These are phyloP conservation scores for Thymelicus acteon DNA, from an alignment of 2,888 invertebrate species.

Conservation along the genomic window DNA sequence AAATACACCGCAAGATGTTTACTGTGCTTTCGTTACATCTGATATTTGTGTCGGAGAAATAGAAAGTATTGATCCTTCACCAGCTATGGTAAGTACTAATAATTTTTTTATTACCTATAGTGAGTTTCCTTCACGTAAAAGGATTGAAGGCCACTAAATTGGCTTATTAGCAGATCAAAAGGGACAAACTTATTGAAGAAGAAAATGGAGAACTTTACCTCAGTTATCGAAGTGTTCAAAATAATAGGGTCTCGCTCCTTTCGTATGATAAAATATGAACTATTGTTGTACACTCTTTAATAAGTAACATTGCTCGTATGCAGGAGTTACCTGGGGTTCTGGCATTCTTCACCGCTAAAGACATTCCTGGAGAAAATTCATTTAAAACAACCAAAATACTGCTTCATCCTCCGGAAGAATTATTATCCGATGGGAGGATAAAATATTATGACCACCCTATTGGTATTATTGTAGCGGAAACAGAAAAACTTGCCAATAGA, in stretches of 20 bases:
- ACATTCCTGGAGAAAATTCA: constrained; percentile 88
- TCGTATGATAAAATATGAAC: too few species aligned
- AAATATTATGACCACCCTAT: constrained; percentile 88
- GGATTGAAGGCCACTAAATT: too few species aligned
- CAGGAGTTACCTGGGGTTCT: constrained; percentile 88
- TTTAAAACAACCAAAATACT: constrained; percentile 62
- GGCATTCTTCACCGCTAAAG: constrained; percentile 86
- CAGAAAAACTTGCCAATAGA: constrained; percentile 80
- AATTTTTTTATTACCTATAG: too few species aligned
- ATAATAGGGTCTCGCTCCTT: too few species aligned
- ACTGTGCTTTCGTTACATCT: constrained; percentile 87
- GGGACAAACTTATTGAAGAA: too few species aligned
- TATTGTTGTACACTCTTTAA: too few species aligned
- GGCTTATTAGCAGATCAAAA: too few species aligned
- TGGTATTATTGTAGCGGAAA: constrained; percentile 87
- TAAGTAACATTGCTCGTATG: constrained; percentile 44
- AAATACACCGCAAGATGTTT: constrained; percentile 85
- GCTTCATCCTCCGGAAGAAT: constrained; percentile 63
- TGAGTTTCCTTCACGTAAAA: too few species aligned
- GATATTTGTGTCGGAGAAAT: constrained; percentile 84
- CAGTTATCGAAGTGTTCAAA: too few species aligned
- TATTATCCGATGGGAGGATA: constrained; percentile 81
- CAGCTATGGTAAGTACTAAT: constrained; percentile 85
- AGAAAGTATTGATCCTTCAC: constrained; percentile 83
- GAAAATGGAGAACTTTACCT: too few species aligned